These are phyloP conservation scores for Wasmannia auropunctata DNA, from an alignment of 1,140 invertebrate species.

Conservation along the genomic window DNA sequence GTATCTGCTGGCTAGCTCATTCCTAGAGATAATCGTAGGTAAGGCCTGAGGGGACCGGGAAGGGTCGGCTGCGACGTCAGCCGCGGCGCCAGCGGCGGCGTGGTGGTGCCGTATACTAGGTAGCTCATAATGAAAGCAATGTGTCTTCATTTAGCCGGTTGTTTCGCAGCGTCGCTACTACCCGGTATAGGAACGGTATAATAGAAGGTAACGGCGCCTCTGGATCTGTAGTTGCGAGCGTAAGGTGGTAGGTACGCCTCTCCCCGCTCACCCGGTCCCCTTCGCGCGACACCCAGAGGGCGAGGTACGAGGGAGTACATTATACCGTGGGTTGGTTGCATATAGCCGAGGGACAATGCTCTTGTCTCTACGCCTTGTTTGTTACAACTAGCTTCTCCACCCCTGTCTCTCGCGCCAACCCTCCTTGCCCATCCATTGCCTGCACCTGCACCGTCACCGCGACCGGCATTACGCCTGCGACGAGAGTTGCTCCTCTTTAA, in stretches of 20 bases:
- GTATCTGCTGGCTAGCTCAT: slow-evolving; percentile 42
- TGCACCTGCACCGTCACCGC: slow-evolving; percentile 32
- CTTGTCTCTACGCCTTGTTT: slow-evolving; percentile 73
- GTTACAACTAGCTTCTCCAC: slow-evolving; percentile 62
- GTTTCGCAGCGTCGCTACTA: slow-evolving; percentile 70
- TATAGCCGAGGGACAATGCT: slow-evolving; percentile 69
- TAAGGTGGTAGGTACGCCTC: slow-evolving; percentile 47
- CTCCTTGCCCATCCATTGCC: slow-evolving; percentile 50
- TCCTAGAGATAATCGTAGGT: slow-evolving; percentile 52
- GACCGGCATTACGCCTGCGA: neutral
- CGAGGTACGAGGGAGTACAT: slow-evolving; percentile 34
- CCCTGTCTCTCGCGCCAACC: neutral
- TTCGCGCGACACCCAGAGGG: slow-evolving; percentile 25
- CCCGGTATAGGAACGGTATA: slow-evolving; percentile 71
- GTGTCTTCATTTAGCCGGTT: slow-evolving; percentile 80
- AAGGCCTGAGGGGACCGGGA: slow-evolving; percentile 11
- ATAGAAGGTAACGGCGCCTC: slow-evolving; percentile 78
- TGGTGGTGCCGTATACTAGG: slow-evolving; percentile 57
- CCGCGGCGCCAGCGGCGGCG: neutral
- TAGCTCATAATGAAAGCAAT: slow-evolving; percentile 81
- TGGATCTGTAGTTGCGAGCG: slow-evolving; percentile 52
- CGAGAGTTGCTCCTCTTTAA: slow-evolving; percentile 43
- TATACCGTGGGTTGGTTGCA: slow-evolving; percentile 63
- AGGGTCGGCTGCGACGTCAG: slow-evolving; percentile 42
- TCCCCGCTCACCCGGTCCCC: no score